Evolutionary conservation across 2,113 vertebrate genomes (phyloP).

Genomic region (Actenoides lindsayi): DNA sequence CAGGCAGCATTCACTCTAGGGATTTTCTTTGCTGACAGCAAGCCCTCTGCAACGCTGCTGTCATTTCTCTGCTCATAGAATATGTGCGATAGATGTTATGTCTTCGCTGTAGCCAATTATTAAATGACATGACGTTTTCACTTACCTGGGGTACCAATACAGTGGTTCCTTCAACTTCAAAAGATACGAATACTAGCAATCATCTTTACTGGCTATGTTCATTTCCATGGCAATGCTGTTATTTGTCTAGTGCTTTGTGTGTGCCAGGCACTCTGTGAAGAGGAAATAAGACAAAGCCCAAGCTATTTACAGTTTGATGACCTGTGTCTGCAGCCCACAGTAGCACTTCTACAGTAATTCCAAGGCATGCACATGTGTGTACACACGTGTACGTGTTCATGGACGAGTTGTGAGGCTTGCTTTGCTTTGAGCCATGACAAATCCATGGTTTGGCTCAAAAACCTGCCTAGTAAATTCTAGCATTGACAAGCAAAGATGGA

Average conservation of each 20-base stretch:
- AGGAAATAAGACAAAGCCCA: not conserved
- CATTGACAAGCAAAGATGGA: not conserved
- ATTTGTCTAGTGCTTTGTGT: not conserved
- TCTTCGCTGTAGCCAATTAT: not conserved
- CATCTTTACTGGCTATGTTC: not conserved
- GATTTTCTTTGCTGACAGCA: not conserved
- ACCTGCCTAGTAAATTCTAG: not conserved
- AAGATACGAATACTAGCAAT: not conserved
- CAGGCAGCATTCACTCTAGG: not conserved
- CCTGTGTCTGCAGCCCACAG: not conserved
- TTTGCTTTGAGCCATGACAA: not conserved
- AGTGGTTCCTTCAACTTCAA: not conserved
- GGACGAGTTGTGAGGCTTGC: not conserved
- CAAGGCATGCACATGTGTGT: not conserved
- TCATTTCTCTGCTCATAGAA: not conserved
- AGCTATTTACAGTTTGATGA: not conserved
- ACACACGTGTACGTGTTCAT: accelerated
- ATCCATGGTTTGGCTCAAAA: not conserved
- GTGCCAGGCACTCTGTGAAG: not conserved
- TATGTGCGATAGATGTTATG: not conserved
- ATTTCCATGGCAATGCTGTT: constrained; percentile 46
- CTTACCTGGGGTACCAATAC: not conserved
- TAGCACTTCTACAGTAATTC: not conserved
- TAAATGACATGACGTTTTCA: not conserved
- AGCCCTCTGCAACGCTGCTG: not conserved